phyloP scores from a whole-genome alignment of 2,113 vertebrate species.

The Syrmaticus mikado region DNA sequence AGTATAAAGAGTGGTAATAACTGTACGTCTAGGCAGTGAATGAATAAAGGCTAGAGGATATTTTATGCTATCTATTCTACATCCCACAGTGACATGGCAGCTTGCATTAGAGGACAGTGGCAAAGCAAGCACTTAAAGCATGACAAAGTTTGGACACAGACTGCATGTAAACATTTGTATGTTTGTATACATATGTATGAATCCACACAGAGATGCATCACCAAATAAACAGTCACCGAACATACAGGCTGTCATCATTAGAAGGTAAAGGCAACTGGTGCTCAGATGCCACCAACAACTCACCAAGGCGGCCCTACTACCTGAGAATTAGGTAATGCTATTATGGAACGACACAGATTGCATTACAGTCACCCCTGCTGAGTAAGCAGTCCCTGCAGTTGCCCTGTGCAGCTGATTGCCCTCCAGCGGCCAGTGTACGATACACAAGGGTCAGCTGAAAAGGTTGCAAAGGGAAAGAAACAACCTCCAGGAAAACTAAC shows the following conservation, averaged over 20 bases:
- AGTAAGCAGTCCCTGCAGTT: background rate
- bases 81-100: constrained; percentile 48
- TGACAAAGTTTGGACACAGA: too few relatives aligned
- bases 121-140: constrained; percentile 13
- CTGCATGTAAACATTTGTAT: too few relatives aligned
- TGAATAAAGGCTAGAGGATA: constrained; percentile 25
- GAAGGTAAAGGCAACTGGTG: background rate
- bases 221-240: background rate
- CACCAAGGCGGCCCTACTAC: background rate
- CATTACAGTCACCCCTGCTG: background rate
- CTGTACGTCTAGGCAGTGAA: constrained; percentile 47
- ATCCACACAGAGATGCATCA: background rate
- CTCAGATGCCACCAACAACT: background rate
- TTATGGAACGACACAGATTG: background rate
- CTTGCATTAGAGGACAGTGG: constrained; percentile 40
- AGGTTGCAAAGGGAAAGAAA: background rate
- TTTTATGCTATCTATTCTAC: constrained; percentile 1
- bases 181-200: background rate
- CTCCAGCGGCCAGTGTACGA: background rate
- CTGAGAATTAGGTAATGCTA: background rate
- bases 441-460: background rate
- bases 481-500: background rate
- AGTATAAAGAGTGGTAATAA: constrained; percentile 34
- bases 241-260: background rate
- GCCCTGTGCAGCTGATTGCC: background rate